Evolutionary conservation across 2,113 vertebrate genomes (phyloP).

Genomic region (Megaceryle maxima): DNA sequence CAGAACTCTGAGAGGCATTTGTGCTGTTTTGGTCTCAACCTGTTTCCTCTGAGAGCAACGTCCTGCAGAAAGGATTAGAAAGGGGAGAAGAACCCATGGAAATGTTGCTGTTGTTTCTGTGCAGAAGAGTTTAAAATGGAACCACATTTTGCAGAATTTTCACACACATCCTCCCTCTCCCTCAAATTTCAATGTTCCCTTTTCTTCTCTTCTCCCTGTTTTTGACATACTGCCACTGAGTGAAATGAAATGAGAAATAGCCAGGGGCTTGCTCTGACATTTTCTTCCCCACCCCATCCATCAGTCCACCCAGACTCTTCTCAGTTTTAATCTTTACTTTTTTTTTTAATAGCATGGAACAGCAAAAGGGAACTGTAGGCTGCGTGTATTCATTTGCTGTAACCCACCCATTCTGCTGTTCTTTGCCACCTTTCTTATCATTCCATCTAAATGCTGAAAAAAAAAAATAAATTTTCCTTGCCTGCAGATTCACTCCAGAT

Average conservation of each 20-base stretch:
- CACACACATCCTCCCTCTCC: slow-evolving; percentile 14
- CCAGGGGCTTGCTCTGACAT: slow-evolving; percentile 61
- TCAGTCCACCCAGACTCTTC: slow-evolving; percentile 17
- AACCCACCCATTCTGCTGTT: not conserved
- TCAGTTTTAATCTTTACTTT: not conserved
- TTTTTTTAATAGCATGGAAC: not conserved
- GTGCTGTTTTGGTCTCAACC: not conserved
- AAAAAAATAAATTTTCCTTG: not conserved
- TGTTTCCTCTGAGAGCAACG: not conserved
- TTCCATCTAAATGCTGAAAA: not conserved
- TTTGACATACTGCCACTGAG: slow-evolving; percentile 23
- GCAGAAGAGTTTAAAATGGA: slow-evolving; percentile 18
- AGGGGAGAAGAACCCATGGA: not conserved
- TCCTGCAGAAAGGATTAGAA: not conserved
- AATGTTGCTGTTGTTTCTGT: not conserved
- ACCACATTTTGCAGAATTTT: slow-evolving; percentile 35
- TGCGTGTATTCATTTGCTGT: not conserved
- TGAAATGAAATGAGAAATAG: slow-evolving; percentile 57
- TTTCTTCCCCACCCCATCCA: slow-evolving; percentile 36
- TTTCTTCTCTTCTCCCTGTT: slow-evolving; percentile 34
- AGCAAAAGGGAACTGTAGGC: not conserved
- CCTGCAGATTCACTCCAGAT: slow-evolving; percentile 26
- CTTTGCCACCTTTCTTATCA: not conserved
- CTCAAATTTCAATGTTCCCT: slow-evolving; percentile 37
- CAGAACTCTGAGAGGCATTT: not conserved